Evolutionary conservation across 1,140 invertebrate species (phyloP), one percentile per base, ranked within the genome.

Genomic region (Tenebrio molitor): DNA sequence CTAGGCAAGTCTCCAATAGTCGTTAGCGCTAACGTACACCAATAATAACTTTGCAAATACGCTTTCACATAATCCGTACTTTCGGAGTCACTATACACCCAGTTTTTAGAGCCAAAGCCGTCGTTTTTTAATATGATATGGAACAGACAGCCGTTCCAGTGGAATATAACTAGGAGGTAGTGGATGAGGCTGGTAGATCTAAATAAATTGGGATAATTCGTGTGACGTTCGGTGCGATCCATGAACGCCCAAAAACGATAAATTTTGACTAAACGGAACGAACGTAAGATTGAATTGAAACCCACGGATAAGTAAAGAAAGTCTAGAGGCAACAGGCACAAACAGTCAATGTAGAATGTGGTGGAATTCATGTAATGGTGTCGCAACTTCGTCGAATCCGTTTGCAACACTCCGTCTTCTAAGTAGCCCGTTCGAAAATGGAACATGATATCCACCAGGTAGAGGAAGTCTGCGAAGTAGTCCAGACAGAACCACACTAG

Each of bases 301-400:
- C 81, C 96, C 84, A 99, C 96, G 81, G 97, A 98, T 79, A 99
- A 88, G 86, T 99, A 99, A 77, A 99, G 91, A 87, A 98, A 97
- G 88, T 99, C 97, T 81, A 99, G 88, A 72, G 97, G 97, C 81
- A 99, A 86, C 81, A 99, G 89, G 88, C 97, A 99, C 82, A 99
- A 88, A 85, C 95, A 97, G 88, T 99, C 97, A 84, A 99, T 96
- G 88, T 99, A 99, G 88, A 99, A 99, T 44, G 93, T 96, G 63
- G 97, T 99, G 75, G 96, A 97, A 87, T 99, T 99, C 92, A 98
- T 97, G 85, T 99, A 99, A 84, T 99, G 96, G 77, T 96, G 93
- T 62, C 97, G 89, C 69, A 99, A 85, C 84, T 98, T 98, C 1
- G 90, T 90, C 16, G 95, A 89, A 85, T 99, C 96, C 21, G 97